A percentile compares a stretch with the other conserved stretches of the same genome.
Conservation (phyloP, 2,797 vertebrate species). For the Nyctibius grandis region DNA sequence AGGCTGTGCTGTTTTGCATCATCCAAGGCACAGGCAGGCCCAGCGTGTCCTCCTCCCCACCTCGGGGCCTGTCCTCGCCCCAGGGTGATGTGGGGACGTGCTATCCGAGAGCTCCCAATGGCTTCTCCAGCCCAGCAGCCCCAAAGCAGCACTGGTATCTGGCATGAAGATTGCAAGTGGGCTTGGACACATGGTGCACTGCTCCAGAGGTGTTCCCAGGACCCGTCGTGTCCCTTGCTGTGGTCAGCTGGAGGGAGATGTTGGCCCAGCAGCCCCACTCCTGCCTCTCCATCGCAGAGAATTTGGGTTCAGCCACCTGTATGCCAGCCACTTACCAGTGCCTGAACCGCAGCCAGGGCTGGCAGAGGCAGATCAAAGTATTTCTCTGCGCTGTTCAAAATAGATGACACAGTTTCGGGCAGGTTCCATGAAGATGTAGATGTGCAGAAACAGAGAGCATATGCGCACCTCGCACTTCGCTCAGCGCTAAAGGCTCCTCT, state of each 20-base stretch:
- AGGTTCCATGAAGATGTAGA: not conserved
- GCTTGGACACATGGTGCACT: not conserved
- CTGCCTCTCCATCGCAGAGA: not conserved
- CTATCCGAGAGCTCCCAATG: not conserved
- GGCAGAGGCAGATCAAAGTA: slow-evolving; percentile 13
- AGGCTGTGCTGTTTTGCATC: not conserved
- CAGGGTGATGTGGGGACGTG: accelerated
- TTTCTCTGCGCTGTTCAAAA: not conserved
- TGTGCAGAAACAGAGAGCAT: slow-evolving; percentile 55
- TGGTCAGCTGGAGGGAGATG: not conserved
- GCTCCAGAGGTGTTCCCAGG: not conserved
- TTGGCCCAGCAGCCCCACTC: not conserved
- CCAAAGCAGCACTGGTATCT: not conserved
- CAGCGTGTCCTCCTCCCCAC: not conserved
- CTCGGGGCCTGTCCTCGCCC: not conserved
- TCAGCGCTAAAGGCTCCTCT: slow-evolving; percentile 45
- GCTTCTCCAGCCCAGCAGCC: not conserved
- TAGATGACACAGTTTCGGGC: slow-evolving; percentile 49
- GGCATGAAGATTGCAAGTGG: not conserved
- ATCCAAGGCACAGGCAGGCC: not conserved
- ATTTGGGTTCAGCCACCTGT: not conserved
- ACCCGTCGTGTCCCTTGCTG: accelerated
- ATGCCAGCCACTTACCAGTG: not conserved
- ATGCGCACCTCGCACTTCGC: slow-evolving; percentile 38
- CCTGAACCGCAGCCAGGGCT: not conserved